These are phyloP conservation scores for Sycophila texana DNA, from an alignment of 2,888 invertebrate genomes.

Conservation along the genomic window DNA sequence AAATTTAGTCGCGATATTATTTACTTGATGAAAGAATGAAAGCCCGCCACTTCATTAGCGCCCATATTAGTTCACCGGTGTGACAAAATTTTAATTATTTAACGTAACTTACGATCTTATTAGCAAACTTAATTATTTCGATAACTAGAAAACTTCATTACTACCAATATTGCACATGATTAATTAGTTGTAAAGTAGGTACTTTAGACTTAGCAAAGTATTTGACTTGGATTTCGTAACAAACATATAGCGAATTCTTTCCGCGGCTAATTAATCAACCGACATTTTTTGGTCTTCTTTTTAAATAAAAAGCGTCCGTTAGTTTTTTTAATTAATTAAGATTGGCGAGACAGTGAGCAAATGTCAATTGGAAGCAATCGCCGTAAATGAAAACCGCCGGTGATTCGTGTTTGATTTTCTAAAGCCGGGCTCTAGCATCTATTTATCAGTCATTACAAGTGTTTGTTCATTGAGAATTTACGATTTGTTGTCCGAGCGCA, in stretches of 20 bases:
- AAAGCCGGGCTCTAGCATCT: constrained; percentile 24
- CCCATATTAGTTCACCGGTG: constrained; percentile 11
- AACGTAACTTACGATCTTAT: constrained; percentile 19
- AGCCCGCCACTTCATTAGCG: constrained; percentile 29
- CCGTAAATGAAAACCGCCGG: constrained; percentile 7
- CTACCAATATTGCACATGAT: no score
- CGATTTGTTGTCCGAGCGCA: constrained; percentile 27
- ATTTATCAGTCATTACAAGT: constrained; percentile 46
- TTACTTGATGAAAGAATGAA: constrained; percentile 20
- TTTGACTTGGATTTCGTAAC: no score
- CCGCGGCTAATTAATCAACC: no score
- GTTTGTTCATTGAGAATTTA: constrained; percentile 47
- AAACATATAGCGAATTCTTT: no score
- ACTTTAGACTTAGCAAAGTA: no score
- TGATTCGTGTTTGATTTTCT: constrained; percentile 40
- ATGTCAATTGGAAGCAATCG: not conserved
- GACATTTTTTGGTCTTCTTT: no score
- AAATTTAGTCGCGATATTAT: not conserved
- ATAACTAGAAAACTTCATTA: constrained; percentile 15
- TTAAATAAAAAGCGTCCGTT: not conserved
- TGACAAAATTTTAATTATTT: constrained; percentile 26
- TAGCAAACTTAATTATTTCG: constrained; percentile 32
- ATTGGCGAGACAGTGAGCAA: not conserved
- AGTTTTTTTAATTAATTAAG: constrained; percentile 21
- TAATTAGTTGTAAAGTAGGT: no score